A percentile compares a stretch with the other conserved stretches of the same genome.
Conservation (phyloP, 2,113 vertebrate genomes). For the Ochotona princeps region DNA sequence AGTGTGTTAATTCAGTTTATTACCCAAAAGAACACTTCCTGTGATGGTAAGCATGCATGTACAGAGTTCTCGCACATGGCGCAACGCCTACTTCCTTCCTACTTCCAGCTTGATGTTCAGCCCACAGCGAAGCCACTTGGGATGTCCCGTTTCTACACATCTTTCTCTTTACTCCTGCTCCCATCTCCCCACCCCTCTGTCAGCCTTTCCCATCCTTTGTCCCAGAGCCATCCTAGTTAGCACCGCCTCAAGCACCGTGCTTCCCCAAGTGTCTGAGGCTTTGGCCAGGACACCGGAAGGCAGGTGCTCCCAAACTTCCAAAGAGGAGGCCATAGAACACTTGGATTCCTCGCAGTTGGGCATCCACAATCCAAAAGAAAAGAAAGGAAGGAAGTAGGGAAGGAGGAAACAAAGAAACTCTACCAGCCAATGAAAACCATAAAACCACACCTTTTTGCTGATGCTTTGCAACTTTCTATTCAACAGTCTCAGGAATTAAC, state of each 20-base stretch:
- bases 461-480: background rate
- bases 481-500: background rate
- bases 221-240: too few relatives aligned
- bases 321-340: background rate
- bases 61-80: background rate
- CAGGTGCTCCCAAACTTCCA: background rate
- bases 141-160: background rate
- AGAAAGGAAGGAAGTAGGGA: too few relatives aligned
- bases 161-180: background rate
- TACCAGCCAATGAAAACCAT: too few relatives aligned
- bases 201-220: too few relatives aligned
- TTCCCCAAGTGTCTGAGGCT: background rate
- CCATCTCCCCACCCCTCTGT: background rate
- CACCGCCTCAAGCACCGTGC: background rate
- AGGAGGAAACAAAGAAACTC: too few relatives aligned
- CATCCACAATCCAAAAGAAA: background rate
- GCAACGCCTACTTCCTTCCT: background rate
- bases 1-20: background rate
- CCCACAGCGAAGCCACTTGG: background rate
- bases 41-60: background rate
- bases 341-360: background rate
- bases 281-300: background rate
- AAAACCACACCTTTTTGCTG: background rate
- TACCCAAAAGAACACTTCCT: background rate
- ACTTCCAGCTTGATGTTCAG: background rate